These are phyloP conservation scores for Leptopilina boulardi DNA, from an alignment of 1,140 invertebrate genomes.

Conservation along the genomic window DNA sequence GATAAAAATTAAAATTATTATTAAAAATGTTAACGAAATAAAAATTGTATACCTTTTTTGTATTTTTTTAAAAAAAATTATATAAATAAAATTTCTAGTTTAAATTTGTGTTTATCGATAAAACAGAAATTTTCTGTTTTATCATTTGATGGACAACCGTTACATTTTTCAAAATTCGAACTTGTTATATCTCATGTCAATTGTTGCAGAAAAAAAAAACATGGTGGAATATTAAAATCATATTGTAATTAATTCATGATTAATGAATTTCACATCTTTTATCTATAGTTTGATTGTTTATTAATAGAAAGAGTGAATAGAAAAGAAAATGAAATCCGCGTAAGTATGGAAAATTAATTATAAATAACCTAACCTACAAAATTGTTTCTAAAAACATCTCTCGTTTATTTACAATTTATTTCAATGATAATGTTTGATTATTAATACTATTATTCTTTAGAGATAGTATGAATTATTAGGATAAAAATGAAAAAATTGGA, in stretches of 20 bases:
- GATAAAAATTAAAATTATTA: no score
- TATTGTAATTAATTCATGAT: background rate
- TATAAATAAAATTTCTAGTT: background rate
- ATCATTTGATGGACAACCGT: no score
- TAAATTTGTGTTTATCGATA: constrained; percentile 1
- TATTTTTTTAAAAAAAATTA: no score
- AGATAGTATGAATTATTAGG: no score
- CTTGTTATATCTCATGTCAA: background rate
- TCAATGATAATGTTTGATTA: background rate
- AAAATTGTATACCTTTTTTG: no score
- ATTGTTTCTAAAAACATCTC: background rate
- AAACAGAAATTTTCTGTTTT: no score
- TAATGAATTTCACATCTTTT: background rate
- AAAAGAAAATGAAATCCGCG: constrained; percentile 8
- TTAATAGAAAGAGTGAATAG: background rate
- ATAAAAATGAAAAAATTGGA: background rate
- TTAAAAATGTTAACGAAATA: no score
- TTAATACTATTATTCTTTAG: background rate
- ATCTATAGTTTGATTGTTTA: background rate
- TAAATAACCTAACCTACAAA: background rate
- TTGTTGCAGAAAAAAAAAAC: no score
- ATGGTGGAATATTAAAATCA: background rate
- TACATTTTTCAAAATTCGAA: background rate
- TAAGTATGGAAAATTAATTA: constrained; percentile 5
- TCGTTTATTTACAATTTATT: no score